phyloP scores from a whole-genome alignment of 2,797 vertebrate species.

The Phrynocephalus guinanensis region DNA sequence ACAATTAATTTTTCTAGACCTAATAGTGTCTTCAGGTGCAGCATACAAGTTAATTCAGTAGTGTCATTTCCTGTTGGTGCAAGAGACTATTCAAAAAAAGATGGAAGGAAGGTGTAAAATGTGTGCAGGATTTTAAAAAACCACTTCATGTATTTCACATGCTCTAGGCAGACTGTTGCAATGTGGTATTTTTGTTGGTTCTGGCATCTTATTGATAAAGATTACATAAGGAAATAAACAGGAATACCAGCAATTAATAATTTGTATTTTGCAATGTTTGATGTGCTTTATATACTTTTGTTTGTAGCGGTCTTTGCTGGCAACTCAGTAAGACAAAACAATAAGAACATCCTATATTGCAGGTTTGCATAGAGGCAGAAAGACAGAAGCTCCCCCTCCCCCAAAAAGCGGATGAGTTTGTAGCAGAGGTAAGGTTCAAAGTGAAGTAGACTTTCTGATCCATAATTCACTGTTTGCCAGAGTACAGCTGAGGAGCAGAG shows the following conservation, averaged over 20 bases:
- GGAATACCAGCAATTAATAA: neutral
- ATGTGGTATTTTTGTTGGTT: neutral
- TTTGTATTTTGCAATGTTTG: neutral
- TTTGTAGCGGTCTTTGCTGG: too few species aligned
- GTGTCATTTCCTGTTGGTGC: conserved; percentile 13
- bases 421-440: too few species aligned
- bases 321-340: too few species aligned
- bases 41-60: neutral
- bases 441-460: too few species aligned
- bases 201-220: neutral
- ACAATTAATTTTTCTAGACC: conserved; percentile 31
- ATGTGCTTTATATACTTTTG: neutral
- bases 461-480: too few species aligned
- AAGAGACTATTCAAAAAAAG: neutral
- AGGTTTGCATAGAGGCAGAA: too few species aligned
- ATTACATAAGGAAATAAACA: neutral
- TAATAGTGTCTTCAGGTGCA: neutral
- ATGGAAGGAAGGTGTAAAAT: neutral
- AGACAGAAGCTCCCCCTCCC: too few species aligned
- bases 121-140: neutral
- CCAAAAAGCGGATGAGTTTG: too few species aligned
- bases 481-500: too few species aligned
- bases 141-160: neutral
- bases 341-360: too few species aligned
- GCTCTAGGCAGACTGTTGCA: neutral